A percentile compares a stretch with the other conserved stretches of the same genome.
phyloP scores from a whole-genome alignment of 2,888 invertebrate species.

The Phyto melanocephala region DNA sequence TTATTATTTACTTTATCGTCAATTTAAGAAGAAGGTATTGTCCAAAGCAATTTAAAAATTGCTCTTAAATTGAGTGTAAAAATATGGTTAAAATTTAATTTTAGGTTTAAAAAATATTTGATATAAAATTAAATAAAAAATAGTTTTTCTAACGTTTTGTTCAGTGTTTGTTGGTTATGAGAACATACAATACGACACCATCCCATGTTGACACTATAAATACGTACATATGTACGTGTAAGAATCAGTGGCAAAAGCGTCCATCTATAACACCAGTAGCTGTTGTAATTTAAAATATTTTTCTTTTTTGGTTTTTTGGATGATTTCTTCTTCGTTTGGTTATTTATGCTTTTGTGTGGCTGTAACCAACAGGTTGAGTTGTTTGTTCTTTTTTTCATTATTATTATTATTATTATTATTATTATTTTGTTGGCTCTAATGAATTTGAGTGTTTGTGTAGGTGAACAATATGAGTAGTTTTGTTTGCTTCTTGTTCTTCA shows the following conservation, averaged over 20 bases:
- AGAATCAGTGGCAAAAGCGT: not conserved
- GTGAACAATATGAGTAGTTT: slow-evolving; percentile 44
- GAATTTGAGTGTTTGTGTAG: slow-evolving; percentile 36
- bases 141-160: no score
- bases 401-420: no score
- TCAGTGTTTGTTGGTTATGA: no score
- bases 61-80: no score
- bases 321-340: not conserved
- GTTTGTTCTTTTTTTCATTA: not conserved
- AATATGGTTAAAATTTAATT: no score
- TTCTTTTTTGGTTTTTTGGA: slow-evolving; percentile 1
- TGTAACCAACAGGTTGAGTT: slow-evolving; percentile 41
- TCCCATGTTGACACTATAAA: slow-evolving; percentile 2
- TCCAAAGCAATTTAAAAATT: no score
- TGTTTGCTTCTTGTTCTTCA: not conserved
- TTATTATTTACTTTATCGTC: no score
- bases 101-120: no score
- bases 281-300: not conserved
- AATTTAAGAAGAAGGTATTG: no score
- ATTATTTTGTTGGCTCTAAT: not conserved
- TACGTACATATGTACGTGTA: not conserved
- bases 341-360: slow-evolving; percentile 8
- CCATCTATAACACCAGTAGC: not conserved
- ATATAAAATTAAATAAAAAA: no score
- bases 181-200: not conserved